A percentile compares a stretch with the other conserved stretches of the same genome.
Conservation (phyloP, 2,113 vertebrate species). For the Callospermophilus lateralis region DNA sequence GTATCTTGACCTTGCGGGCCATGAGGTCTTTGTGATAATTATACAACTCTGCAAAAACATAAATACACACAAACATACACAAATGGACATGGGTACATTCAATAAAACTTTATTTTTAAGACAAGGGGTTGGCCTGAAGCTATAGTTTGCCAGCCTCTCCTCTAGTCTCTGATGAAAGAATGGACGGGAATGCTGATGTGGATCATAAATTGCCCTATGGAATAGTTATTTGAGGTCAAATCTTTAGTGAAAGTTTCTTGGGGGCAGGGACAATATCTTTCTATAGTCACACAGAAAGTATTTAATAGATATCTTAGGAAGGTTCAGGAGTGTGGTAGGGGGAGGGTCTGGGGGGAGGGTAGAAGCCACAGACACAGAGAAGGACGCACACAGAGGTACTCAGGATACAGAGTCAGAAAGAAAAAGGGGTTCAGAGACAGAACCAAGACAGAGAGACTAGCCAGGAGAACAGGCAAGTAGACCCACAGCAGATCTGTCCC, state of each 20-base stretch:
- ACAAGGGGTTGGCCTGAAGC: neutral
- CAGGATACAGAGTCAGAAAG: neutral
- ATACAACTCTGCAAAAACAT: neutral
- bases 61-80: neutral
- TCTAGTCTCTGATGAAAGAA: neutral
- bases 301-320: neutral
- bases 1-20: neutral
- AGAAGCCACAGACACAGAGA: neutral
- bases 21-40: neutral
- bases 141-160: neutral
- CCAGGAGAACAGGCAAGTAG: neutral
- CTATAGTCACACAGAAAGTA: neutral
- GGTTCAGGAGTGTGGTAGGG: neutral
- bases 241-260: conserved; percentile 34
- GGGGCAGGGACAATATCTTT: neutral
- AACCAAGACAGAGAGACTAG: neutral
- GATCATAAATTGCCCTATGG: neutral
- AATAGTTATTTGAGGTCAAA: neutral
- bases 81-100: neutral
- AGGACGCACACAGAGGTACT: neutral
- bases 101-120: neutral
- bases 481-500: neutral
- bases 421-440: neutral
- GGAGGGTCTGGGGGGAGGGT: neutral
- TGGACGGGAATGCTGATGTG: too few relatives aligned